Evolutionary conservation across 2,113 vertebrate genomes (phyloP), one percentile per base, ranked within the genome.

Genomic region (Perca schrenkii): DNA sequence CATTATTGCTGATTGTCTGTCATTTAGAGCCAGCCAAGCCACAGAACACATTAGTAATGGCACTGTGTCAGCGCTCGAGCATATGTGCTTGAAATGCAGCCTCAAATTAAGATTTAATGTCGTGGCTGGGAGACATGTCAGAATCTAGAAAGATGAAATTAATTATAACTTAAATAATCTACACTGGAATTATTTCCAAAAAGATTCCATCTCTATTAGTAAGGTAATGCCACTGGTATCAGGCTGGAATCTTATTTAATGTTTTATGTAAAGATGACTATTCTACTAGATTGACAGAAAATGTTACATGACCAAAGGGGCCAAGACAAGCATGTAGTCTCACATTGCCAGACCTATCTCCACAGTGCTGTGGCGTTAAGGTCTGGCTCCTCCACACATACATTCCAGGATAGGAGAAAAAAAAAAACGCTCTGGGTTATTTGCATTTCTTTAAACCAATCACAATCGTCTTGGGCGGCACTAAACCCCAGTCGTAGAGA

Each of bases 21-120:
- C 73, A 91, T 81, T 90, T 85, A 88, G 52, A 81, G 69, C 77
- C 46, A 4, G 73, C 46, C 6, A 21, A 77, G 85, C 68, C 67
- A 83, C 70, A 80, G 57, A 84, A 69, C 75, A 88, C 74, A 85
- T 86, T 80, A 88, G 72, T 74, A 77, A 85, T 56, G 56, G 74
- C 61, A 65, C 46, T 0, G 14, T 57, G 58, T 82, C 75, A 74
- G 71, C 15, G 66, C 65, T 64, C 21, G 25, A 53, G 58, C 69
- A 78, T 63, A 80, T 79, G 85, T 16, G 54, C 17, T 77, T 75
- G 60, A 91, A 83, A 85, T 54, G 46, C n/a, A 67, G 43, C n/a
- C 54, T 76, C 19, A 74, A 85, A 90, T 84, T 56, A 78, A 66
- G 57, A 88, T 82, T 72, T 82, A 86, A 89, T 66, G 64, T 49